phyloP scores from a whole-genome alignment of 2,113 vertebrate species.

The Sisor rabdophorus region DNA sequence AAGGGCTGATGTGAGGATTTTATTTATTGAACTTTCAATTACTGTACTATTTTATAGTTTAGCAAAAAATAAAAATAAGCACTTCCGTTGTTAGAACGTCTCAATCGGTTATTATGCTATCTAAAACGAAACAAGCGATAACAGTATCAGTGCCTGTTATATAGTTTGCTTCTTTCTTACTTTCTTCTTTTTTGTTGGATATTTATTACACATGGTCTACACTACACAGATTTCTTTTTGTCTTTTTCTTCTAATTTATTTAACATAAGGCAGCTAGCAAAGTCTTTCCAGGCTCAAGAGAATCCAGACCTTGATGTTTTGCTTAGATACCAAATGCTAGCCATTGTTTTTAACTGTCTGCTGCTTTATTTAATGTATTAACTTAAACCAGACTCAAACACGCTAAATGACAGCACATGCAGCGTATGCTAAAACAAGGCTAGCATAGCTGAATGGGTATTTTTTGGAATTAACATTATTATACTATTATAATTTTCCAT shows the following conservation, averaged over 20 bases:
- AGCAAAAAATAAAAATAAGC: neutral
- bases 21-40: neutral
- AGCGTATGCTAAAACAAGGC: neutral
- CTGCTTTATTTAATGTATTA: neutral
- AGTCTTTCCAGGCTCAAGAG: neutral
- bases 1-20: no score
- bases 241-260: neutral
- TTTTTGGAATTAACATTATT: neutral
- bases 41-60: neutral
- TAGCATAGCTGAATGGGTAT: neutral
- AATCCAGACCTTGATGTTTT: neutral
- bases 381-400: neutral
- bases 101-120: neutral
- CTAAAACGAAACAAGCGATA: neutral
- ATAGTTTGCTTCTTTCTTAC: neutral
- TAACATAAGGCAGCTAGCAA: neutral
- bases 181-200: neutral
- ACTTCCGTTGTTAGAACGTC: neutral
- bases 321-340: neutral
- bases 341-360: neutral
- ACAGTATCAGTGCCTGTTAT: neutral
- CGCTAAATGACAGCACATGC: neutral
- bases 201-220: neutral
- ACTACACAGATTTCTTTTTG: neutral
- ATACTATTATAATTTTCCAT: neutral